Percentiles rank a stretch among this genome's conserved stretches.
phyloP scores from a whole-genome alignment of 2,113 vertebrate species.

The Sclerurus mexicanus region DNA sequence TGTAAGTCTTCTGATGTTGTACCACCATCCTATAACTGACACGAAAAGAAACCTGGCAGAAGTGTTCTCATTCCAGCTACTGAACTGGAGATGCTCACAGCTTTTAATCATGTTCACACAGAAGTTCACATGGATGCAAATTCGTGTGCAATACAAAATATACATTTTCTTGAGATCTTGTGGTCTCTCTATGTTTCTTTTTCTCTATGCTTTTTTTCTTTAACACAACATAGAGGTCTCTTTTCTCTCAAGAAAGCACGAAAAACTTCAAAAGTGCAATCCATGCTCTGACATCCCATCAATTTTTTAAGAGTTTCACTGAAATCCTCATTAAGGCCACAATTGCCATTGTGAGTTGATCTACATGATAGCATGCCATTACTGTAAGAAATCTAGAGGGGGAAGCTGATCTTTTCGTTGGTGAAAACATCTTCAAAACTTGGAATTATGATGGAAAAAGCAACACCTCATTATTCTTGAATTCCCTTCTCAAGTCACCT shows the following conservation, averaged over 20 bases:
- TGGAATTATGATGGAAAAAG: not conserved
- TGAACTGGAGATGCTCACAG: not conserved
- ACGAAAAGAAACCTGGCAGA: not conserved
- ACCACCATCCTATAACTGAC: not conserved
- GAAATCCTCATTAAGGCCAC: not conserved
- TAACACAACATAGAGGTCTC: not conserved
- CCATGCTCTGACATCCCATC: not conserved
- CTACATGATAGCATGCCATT: fast-evolving
- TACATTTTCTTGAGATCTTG: not conserved
- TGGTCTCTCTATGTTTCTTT: not conserved
- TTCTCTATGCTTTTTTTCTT: not conserved
- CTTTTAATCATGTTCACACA: not conserved
- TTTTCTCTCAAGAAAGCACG: not conserved
- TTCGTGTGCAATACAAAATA: not conserved
- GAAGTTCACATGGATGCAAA: not conserved
- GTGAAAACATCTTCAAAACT: not conserved
- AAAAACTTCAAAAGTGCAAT: not conserved
- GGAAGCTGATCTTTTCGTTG: not conserved
- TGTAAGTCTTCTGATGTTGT: not conserved
- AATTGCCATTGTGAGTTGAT: not conserved
- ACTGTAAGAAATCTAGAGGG: not conserved
- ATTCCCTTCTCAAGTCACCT: not conserved
- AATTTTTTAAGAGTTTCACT: not conserved
- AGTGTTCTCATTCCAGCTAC: not conserved
- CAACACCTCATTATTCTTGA: not conserved